Evolutionary conservation across 1,140 invertebrate species (phyloP), one percentile per base, ranked within the genome.

Genomic region (Anastrepha obliqua): DNA sequence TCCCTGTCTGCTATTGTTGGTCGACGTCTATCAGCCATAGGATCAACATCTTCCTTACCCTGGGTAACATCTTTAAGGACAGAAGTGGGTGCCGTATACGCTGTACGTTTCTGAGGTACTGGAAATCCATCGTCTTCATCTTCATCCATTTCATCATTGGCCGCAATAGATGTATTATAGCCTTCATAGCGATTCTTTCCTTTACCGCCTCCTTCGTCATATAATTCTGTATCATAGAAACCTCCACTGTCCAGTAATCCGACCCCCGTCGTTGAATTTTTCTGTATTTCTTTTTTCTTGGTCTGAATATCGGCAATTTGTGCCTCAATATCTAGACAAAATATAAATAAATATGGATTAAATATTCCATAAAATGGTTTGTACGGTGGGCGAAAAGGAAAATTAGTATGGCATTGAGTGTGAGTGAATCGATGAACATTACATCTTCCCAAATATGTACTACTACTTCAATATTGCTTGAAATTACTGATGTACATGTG

Each of bases 121-220:
- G 95, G 95, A 59, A 95, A 94, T 5, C 95, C 94, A 86, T 96
- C 96, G 92, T 97, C 97, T 91, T 98, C 97, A 91, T 97, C 91
- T 93, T 98, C 98, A 89, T 98, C 97, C 60, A 95, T 95, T 93
- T 98, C 97, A 94, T 98, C 97, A 94, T 98, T 98, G 0, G 98
- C 96, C 86, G 98, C 98, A 94, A 99, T 99, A 1, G 98, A 99
- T 87, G 98, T 98, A 64, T 98, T 97, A 94, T 99, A 99, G 59
- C 98, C 98, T 92, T 98, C 97, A 94, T 97, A 99, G 93, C 98
- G 97, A 86, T 90, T 92, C 89, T 97, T 97, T 0, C 86, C 88
- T 6, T 95, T 94, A 44, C 92, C 93, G 87, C 94, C 94, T 29
- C 94, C 93, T 86, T 95, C 96, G 92, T 98, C 98, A 94, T 99